phyloP scores from a whole-genome alignment of 2,797 vertebrate genomes.

The Myotis myotis region DNA sequence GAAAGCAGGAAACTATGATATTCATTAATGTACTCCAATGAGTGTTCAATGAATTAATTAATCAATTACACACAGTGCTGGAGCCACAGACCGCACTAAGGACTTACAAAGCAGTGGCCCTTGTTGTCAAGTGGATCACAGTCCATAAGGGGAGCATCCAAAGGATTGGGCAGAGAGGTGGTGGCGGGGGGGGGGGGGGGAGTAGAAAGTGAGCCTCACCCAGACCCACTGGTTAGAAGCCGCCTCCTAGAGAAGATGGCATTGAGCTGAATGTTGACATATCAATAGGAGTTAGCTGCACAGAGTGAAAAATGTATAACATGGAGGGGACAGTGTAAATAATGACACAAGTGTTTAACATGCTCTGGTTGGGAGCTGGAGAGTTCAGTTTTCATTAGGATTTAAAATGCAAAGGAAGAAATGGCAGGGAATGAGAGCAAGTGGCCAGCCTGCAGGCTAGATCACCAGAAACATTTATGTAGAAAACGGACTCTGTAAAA shows the following conservation, averaged over 20 bases:
- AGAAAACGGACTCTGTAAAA: background rate
- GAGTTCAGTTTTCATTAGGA: background rate
- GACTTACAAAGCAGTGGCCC: background rate
- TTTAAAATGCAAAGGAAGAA: conserved; percentile 37
- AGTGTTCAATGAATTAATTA: background rate
- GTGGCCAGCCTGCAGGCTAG: background rate
- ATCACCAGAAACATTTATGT: background rate
- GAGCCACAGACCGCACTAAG: background rate
- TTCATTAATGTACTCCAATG: background rate
- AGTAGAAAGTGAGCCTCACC: background rate
- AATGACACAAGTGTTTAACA: background rate
- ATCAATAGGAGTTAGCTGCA: background rate
- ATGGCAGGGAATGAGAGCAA: background rate
- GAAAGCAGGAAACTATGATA: background rate
- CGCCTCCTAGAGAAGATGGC: background rate
- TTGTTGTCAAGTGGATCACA: background rate
- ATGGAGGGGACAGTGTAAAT: background rate
- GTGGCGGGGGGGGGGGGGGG: no score
- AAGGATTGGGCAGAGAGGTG: background rate
- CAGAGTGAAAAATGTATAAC: background rate
- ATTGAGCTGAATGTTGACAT: background rate
- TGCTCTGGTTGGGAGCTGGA: background rate
- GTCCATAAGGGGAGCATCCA: background rate
- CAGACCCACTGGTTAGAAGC: background rate
- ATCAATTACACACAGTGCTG: background rate